Base-by-base conservation (phyloP, 2,797 vertebrate genomes). In the Notolabrus celidotus region DNA sequence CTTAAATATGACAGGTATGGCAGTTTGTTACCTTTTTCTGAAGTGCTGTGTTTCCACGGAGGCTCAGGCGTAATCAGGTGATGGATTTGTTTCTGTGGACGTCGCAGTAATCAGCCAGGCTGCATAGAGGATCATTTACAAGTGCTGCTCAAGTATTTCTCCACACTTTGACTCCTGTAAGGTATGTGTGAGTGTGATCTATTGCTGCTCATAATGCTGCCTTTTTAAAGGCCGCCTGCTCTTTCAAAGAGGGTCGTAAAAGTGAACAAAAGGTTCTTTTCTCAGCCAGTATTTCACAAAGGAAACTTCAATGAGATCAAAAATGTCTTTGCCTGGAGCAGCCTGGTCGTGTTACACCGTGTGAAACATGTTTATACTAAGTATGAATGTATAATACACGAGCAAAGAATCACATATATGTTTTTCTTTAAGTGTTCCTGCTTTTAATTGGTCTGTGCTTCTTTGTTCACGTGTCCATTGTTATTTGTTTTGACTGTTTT, bases 31-130 rank as follows among this genome's bases (percentile, higher is more conserved):
- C 77, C 67, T 58, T 71, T 52, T 45, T 46, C 50, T 29, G 34
- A 47, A 72, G 66, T 62, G 59, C 36, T 7, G 64, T 73, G 84
- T 86, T 85, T 79, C 71, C 61, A 22, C 27, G 15, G 73, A 69
- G 75, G 31, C 58, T 63, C 23, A 23, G 25, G 45, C 56, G 60
- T 66, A 75, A 75, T 81, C 78, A 53, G 58, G 64, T 88, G 88
- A 92, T 86, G 67, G 82, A 91, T 88, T 74, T 31, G 47, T 73
- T 85, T 83, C 79, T 71, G 60, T 49, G 59, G 69, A 67, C 58
- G 63, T 61, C 63, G 16, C 68, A 8, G 70, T 67, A 82, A 87
- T 88, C 84, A 85, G 55, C 1, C 9, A 55, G 54, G 60, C 53
- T 51, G 75, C 51, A 17, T 1, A 23, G 31, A 76, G 62, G 76